Base-by-base conservation (phyloP, 2,797 vertebrate genomes). In the Characodon lateralis region DNA sequence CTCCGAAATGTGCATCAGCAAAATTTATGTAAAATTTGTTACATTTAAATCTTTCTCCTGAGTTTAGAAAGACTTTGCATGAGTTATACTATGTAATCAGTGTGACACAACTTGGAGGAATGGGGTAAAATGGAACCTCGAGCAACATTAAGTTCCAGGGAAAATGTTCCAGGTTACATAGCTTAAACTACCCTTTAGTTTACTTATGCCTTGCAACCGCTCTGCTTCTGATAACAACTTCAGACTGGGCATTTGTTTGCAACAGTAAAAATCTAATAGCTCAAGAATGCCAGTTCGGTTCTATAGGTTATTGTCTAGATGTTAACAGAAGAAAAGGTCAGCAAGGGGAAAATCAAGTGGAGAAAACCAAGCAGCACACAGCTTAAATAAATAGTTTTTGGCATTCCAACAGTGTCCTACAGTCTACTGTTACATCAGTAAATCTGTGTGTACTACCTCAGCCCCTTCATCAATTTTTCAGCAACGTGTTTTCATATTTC, bases 391-490 rank as follows among this genome's bases (percentile, higher is more conserved):
- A 82, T 88, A 86, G 70, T 84, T 90, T 90, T 80, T 84, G 65
- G 88, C 80, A 86, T 87, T 85, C 73, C 35, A 74, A 65, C 74
- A 83, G 89, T 72, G 77, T 88, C 86, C 83, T 81, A 78, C 78
- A 84, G 76, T 71, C 72, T 43, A 66, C 82, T 84, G 58, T 80
- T 86, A 78, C 76, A 85, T 88, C 81, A 85, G 76, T 85, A 83
- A 87, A 89, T 82, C 84, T 78, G 46, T 91, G 86, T 94, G 91
- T 88, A 91, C 90, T 76, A 78, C 86, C 87, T 89, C 84, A 74
- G 65, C 83, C 22, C 48, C 81, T 84, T 86, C 85, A 92, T 94
- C 80, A 91, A 95, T 94, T 89, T 92, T 94, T 92, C 89, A 94
- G 85, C 84, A 85, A 92, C 71, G 82, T 77, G 76, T 81, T 83